Base-by-base conservation (phyloP, 1,140 invertebrate genomes). In the Rhizoglyphus robini region DNA sequence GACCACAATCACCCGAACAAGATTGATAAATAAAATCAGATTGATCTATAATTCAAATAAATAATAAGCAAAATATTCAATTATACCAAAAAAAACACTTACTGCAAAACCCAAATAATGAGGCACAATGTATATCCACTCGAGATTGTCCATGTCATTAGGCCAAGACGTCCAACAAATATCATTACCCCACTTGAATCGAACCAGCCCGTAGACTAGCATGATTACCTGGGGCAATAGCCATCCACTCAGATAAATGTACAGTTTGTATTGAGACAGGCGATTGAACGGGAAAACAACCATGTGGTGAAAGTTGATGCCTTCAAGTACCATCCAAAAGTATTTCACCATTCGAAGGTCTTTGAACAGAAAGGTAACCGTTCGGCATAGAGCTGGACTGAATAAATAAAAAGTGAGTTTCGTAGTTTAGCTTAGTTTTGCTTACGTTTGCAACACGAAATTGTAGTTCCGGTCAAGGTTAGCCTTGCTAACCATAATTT, bases 151-250 rank as follows among this genome's bases (percentile, higher is more conserved):
- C 5, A 60, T 60, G 8, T 8, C 11, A n/a, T 46, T 27, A 18
- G 58, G n/a, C n/a, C n/a, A n/a, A n/a, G n/a, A n/a, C n/a, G n/a
- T 60, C 58, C 58, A 60, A 46, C 58, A 60, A 27, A 11, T 30
- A 20, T 60, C 31, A 46, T 60, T 30, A n/a, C n/a, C 23, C 5
- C 8, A 8, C 5, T 46, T 5, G 11, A 60, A 20, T 46, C 31
- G 5, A 13, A 60, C 58, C 31, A 60, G 13, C 31, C 11, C 27
- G 27, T 60, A 60, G 5, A 30, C 23, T 18, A 32, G 8, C 58
- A 60, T 60, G 5, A 60, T 5, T 13, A 60, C 15, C 5, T 36
- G 31, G 8, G 58, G 58, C 5, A 34, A 8, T 8, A 32, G 8
- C 58, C 58, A 60, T 13, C 58, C 58, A 60, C 38, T 48, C 18